Evolutionary conservation across 2,113 vertebrate genomes (phyloP).

Genomic region (Scomber japonicus): DNA sequence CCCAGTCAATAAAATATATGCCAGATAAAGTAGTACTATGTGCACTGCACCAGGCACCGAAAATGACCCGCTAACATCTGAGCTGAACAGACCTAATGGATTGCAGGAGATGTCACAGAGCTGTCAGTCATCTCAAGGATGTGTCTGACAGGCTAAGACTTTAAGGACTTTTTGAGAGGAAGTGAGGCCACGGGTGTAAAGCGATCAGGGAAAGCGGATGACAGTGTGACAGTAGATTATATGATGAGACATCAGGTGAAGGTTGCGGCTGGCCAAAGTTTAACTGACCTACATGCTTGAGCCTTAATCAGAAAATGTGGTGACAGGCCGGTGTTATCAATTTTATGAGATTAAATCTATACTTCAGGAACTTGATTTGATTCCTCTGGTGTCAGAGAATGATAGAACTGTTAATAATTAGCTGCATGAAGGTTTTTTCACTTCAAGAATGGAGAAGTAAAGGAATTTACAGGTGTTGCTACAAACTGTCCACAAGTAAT

Average conservation of each 20-base stretch:
- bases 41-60: background rate
- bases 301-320: background rate
- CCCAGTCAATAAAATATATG: background rate
- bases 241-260: conserved; percentile 33
- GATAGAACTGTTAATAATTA: background rate
- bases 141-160: conserved; percentile 7
- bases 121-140: conserved; percentile 43
- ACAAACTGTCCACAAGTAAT: no score
- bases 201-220: conserved; percentile 23
- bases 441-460: no score
- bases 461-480: no score
- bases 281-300: conserved; percentile 6
- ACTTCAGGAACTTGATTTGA: background rate
- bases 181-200: conserved; percentile 31
- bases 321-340: background rate
- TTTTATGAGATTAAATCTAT: background rate
- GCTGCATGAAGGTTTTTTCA: background rate
- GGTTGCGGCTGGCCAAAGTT: conserved; percentile 17
- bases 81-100: conserved; percentile 21
- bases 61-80: conserved; percentile 16
- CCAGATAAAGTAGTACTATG: background rate
- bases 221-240: conserved; percentile 32
- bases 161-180: conserved; percentile 34
- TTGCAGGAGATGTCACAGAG: background rate
- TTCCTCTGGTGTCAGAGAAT: background rate